Evolutionary conservation across 2,797 vertebrate species (phyloP).

Genomic region (Tapera naevia): DNA sequence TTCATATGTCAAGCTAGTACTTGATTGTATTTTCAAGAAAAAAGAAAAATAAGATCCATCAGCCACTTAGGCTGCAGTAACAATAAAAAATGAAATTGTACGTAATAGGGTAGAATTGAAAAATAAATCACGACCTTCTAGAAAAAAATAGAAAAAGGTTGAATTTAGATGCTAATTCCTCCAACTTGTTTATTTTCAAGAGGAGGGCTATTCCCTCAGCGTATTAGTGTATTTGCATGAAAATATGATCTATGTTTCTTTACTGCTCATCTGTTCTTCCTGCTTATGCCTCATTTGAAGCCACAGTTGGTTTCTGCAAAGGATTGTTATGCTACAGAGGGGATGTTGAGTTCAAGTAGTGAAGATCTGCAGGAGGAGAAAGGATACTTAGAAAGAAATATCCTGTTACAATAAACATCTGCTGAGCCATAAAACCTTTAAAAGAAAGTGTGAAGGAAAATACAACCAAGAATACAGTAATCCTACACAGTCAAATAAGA

Average conservation of each 20-base stretch:
- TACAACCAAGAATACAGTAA: not conserved
- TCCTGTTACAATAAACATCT: not conserved
- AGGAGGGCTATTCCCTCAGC: not conserved
- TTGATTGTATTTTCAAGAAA: not conserved
- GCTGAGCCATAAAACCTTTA: not conserved
- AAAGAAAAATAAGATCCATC: not conserved
- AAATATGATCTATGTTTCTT: conserved; percentile 32
- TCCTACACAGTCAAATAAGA: not conserved
- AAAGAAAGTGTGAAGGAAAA: not conserved
- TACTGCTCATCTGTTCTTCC: conserved; percentile 13
- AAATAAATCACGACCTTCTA: not conserved
- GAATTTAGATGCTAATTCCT: conserved; percentile 42
- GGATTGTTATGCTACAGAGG: not conserved
- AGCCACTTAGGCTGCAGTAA: not conserved
- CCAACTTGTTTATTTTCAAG: not conserved
- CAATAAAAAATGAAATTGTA: not conserved
- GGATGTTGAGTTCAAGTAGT: not conserved
- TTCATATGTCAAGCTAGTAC: not conserved
- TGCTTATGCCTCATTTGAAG: conserved; percentile 23
- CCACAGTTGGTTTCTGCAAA: conserved; percentile 3
- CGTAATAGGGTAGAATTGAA: not conserved
- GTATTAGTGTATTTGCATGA: conserved; percentile 45
- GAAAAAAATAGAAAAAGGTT: not conserved
- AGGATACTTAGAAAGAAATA: not conserved
- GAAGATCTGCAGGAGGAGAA: not conserved